phyloP scores from a whole-genome alignment of 2,113 vertebrate species.

The Paramormyrops kingsleyae region DNA sequence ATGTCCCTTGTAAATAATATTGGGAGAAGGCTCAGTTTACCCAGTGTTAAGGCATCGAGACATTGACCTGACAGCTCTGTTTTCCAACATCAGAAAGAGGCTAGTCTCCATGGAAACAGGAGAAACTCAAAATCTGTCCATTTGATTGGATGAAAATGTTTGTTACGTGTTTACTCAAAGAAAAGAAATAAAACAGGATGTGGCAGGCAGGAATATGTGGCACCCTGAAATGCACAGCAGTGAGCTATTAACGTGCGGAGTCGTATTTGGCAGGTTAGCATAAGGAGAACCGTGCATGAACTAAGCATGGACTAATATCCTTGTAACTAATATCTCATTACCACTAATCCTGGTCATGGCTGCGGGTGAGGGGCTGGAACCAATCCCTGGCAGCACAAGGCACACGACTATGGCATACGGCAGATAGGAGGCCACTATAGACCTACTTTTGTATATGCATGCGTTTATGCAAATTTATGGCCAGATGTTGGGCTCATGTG shows the following conservation, averaged over 20 bases:
- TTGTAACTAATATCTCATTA: background rate
- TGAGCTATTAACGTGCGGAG: background rate
- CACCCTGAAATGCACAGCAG: background rate
- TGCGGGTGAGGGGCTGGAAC: background rate
- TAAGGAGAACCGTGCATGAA: background rate
- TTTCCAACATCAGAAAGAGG: background rate
- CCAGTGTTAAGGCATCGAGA: background rate
- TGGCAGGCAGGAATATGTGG: background rate
- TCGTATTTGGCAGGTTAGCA: background rate
- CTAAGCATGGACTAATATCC: background rate
- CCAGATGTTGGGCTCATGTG: background rate
- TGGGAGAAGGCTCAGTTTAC: background rate
- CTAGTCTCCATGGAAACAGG: background rate
- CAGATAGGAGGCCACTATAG: background rate
- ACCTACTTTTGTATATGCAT: background rate
- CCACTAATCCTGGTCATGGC: background rate
- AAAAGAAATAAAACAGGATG: background rate
- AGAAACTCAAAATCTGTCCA: background rate
- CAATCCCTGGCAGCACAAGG: background rate
- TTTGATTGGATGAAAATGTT: background rate
- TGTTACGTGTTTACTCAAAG: background rate
- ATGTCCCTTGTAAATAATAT: constrained; percentile 1
- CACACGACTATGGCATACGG: background rate
- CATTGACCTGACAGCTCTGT: background rate
- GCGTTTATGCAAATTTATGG: background rate